Evolutionary conservation across 2,797 vertebrate species (phyloP), one percentile per base, ranked within the genome.

Genomic region (Manis crassicaudata): DNA sequence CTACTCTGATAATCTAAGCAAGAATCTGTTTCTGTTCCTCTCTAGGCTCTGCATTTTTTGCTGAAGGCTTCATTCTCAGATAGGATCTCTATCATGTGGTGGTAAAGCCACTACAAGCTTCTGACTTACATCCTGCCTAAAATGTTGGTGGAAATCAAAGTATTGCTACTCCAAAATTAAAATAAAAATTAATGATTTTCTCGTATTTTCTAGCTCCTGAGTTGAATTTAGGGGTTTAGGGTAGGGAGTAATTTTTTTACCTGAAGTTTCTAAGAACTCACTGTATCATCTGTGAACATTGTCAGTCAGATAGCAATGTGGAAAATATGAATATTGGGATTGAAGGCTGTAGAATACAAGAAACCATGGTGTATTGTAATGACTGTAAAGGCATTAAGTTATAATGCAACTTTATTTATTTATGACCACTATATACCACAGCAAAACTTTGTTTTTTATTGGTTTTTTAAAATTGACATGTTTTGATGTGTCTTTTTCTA

Each of bases 201-300:
- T 83, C 6, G 29, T 18, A 79, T 93, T 92, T 85, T 96, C 18
- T 77, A 94, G n/a, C 6, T 79, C 70, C 20, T 81, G 37, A 86
- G 25, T 80, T 95, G 84, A 72, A 6, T 92, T 86, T 87, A 32
- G 16, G 2, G 62, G 17, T 76, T 21, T 10, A 21, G n/a, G 32
- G 29, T 11, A 46, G 40, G 72, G 72, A 73, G 16, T 21, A 46
- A 23, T 10, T 77, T 94, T 94, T 92, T 93, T 27, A 72, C 4
- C 29, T 90, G 77, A 76, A 43, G 1, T 72, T 77, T 75, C 40
- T 90, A 62, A 65, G 21, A n/a, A 65, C 62, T 95, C 76, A 54
- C 5, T 77, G 35, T 35, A 84, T 75, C 52, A 7, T 89, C 40
- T 37, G 25, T 85, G 54, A 92, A 14, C 18, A 80, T 82, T 70